Conservation (phyloP, 1,140 invertebrate species). For the Acromyrmex charruanus region DNA sequence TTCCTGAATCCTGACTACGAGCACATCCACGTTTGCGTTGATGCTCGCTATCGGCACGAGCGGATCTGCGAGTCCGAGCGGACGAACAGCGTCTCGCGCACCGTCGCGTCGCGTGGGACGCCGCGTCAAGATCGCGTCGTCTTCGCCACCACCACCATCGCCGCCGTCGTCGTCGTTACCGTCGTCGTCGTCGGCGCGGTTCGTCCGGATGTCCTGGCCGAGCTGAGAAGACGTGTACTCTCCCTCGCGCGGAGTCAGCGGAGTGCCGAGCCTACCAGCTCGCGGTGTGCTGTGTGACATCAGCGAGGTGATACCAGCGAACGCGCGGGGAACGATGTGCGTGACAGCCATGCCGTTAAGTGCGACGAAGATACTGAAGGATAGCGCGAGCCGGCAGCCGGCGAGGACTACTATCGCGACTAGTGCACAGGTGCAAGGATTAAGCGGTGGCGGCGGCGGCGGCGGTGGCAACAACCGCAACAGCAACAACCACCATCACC, state of each 20-base stretch:
- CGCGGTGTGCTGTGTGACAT: constrained; percentile 60
- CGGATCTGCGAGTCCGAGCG: constrained; percentile 39
- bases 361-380: constrained; percentile 84
- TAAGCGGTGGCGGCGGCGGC: constrained; percentile 67
- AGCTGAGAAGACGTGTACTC: constrained; percentile 48
- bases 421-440: constrained; percentile 79
- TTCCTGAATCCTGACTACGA: not conserved
- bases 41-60: constrained; percentile 40
- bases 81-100: constrained; percentile 53
- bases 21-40: constrained; percentile 17
- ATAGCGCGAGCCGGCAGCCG: constrained; percentile 75
- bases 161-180: not conserved
- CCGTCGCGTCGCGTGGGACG: constrained; percentile 58
- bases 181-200: constrained; percentile 8
- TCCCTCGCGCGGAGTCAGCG: constrained; percentile 1
- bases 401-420: constrained; percentile 78
- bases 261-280: not conserved
- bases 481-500: constrained; percentile 33
- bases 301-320: constrained; percentile 58
- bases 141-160: not conserved
- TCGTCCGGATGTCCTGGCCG: constrained; percentile 39
- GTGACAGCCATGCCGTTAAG: constrained; percentile 82
- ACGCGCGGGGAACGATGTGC: constrained; percentile 80
- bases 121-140: constrained; percentile 56
- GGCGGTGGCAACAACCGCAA: constrained; percentile 55